phyloP scores from a whole-genome alignment of 35 echinoderm and acorn worm species.

The Chiridota heheva region DNA sequence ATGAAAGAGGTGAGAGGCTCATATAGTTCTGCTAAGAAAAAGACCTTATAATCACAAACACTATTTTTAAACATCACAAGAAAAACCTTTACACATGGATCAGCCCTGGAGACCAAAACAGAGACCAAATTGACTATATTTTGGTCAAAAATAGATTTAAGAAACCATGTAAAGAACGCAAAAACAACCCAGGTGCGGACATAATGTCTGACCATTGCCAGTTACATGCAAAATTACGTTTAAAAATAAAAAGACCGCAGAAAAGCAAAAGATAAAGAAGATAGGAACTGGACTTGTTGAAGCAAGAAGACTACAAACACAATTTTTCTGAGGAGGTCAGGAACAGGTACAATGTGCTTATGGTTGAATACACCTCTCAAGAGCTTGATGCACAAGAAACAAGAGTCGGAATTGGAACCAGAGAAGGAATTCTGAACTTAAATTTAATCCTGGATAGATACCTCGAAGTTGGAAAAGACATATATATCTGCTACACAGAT shows the following conservation, averaged over 20 bases:
- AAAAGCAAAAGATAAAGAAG: no score
- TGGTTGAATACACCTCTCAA: no score
- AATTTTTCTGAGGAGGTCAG: no score
- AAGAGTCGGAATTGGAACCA: no score
- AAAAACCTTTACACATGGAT: conserved; percentile 25
- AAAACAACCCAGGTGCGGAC: conserved; percentile 23
- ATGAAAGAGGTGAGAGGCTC: conserved; percentile 21
- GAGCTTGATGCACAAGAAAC: no score
- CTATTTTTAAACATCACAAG: conserved; percentile 1
- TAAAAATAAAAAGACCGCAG: conserved; percentile 23
- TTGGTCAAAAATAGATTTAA: not conserved
- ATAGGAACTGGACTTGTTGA: no score
- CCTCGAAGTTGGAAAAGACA: no score
- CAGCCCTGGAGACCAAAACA: not conserved
- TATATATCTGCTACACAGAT: no score
- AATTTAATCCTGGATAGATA: no score
- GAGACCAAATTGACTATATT: conserved; percentile 24
- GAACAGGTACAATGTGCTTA: no score
- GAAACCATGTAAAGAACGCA: not conserved
- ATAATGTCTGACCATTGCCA: not conserved
- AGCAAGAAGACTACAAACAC: no score
- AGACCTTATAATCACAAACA: conserved; percentile 2
- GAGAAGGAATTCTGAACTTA: no score
- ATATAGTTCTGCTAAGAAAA: conserved; percentile 5
- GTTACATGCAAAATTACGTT: not conserved